These are phyloP conservation scores for Pteropus rufus DNA, from an alignment of 2,797 vertebrate genomes.

Conservation along the genomic window DNA sequence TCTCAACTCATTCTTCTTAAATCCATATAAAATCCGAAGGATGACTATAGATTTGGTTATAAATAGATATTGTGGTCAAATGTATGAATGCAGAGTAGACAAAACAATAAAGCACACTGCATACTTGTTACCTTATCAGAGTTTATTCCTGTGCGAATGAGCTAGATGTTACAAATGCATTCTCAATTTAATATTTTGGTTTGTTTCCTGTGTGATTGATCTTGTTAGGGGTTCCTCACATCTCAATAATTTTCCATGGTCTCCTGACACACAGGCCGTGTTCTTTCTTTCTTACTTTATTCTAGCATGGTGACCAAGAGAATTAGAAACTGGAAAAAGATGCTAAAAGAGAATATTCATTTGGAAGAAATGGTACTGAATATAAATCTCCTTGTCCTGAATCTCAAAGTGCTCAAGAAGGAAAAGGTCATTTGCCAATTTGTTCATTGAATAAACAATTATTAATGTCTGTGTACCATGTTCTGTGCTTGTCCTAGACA, in stretches of 20 bases:
- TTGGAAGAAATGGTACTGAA: neutral
- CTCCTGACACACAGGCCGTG: neutral
- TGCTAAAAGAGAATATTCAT: neutral
- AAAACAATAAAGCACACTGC: neutral
- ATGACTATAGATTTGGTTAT: neutral
- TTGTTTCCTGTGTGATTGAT: neutral
- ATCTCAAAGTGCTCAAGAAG: neutral
- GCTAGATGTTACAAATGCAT: neutral
- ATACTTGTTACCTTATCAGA: neutral
- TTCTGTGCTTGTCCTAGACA: neutral
- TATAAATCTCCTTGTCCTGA: neutral
- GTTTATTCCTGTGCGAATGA: neutral
- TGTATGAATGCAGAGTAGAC: neutral
- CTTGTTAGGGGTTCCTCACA: neutral
- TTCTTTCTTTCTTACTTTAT: neutral
- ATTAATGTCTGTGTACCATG: neutral
- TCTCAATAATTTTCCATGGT: neutral
- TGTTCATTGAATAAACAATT: neutral
- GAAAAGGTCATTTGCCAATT: neutral
- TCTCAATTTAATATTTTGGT: neutral
- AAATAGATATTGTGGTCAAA: neutral
- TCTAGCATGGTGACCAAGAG: neutral
- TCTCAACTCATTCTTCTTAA: neutral
- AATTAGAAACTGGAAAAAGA: neutral
- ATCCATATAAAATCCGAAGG: neutral